These are phyloP conservation scores for Eledone cirrhosa DNA, from an alignment of 2,888 invertebrate genomes.

Conservation along the genomic window DNA sequence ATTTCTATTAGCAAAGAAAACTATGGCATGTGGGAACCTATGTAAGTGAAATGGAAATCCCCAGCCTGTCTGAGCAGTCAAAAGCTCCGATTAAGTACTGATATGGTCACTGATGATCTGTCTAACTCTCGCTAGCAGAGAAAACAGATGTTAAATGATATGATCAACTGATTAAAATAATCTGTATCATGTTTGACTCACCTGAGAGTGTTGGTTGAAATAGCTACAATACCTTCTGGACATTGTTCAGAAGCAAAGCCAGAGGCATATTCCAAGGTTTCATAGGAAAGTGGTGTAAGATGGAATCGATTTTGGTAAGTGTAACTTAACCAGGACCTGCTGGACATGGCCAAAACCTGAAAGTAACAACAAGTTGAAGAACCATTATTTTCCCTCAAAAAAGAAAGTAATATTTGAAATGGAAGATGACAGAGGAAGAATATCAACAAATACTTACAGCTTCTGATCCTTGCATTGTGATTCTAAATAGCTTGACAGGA, in stretches of 20 bases:
- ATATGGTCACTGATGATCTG: too few species aligned
- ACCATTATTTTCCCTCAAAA: too few species aligned
- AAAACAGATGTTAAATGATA: too few species aligned
- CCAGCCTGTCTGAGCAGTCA: too few species aligned
- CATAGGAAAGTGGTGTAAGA: conserved; percentile 94
- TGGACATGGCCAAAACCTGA: conserved; percentile 91
- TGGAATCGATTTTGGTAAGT: conserved; percentile 93
- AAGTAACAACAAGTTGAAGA: conserved; percentile 29
- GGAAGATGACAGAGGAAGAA: neutral
- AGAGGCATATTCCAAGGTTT: conserved; percentile 95
- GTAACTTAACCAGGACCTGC: conserved; percentile 97
- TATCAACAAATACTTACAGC: conserved; percentile 73
- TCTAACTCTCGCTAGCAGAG: too few species aligned
- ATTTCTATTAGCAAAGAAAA: too few species aligned
- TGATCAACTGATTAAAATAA: neutral
- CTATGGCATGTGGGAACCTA: too few species aligned
- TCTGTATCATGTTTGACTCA: conserved; percentile 38
- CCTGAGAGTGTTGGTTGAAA: conserved; percentile 94
- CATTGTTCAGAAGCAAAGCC: conserved; percentile 96
- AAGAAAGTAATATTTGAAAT: neutral
- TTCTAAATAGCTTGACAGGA: conserved; percentile 95
- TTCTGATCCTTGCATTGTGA: conserved; percentile 93
- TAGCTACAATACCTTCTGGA: conserved; percentile 98
- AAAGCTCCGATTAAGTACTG: too few species aligned
- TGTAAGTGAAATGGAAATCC: too few species aligned